Evolutionary conservation across 1,140 invertebrate species (phyloP).

Genomic region (Ceratitis capitata): DNA sequence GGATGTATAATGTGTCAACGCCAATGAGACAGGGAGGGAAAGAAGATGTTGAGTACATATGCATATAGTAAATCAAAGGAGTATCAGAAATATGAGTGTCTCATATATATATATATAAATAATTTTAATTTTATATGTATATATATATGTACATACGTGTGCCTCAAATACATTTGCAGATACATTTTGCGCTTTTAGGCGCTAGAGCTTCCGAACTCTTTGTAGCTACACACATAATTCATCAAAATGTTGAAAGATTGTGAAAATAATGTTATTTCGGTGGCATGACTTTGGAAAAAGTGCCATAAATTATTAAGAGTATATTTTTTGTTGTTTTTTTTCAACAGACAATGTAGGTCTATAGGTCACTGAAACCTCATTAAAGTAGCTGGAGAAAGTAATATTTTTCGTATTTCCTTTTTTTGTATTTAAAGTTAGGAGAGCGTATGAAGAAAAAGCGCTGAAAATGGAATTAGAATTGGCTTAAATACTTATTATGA

Average conservation of each 20-base stretch:
- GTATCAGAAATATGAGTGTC: background rate
- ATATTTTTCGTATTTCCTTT: background rate
- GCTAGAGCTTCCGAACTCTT: background rate
- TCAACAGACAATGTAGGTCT: background rate
- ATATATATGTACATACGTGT: no score
- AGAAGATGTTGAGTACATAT: background rate
- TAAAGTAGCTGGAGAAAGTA: background rate
- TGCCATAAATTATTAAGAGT: background rate
- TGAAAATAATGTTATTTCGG: background rate
- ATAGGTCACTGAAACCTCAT: background rate
- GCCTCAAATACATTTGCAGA: no score
- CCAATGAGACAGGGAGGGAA: background rate
- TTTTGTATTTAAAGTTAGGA: background rate
- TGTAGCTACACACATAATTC: background rate
- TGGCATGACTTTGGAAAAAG: background rate
- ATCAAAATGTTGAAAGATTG: background rate
- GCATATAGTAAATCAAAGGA: background rate
- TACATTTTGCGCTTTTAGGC: background rate
- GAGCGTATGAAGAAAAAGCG: background rate
- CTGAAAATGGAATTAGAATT: background rate
- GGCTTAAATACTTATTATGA: background rate
- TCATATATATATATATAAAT: background rate
- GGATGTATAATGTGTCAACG: background rate
- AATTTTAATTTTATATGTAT: no score
- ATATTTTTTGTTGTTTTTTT: background rate